Base-by-base conservation (phyloP, 2,113 vertebrate species). In the Coturnix japonica region DNA sequence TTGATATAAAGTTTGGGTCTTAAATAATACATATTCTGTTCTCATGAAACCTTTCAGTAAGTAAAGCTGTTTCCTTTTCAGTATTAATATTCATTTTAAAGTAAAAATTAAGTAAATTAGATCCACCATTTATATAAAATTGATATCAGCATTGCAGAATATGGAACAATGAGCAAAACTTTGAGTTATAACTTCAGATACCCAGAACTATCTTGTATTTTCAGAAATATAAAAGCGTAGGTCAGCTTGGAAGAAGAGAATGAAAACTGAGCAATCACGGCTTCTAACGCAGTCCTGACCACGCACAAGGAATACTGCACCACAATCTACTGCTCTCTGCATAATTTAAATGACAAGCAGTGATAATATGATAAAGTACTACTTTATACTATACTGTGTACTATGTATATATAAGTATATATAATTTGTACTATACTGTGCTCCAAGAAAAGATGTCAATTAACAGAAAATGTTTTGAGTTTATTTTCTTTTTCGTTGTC, bases 251-350 rank as follows among this genome's bases (percentile, higher is more conserved):
- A 57, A 60, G 14, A 78, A 30, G 43, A 11, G 28, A 61, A 15
- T 2, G n/a, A 69, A 16, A 84, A 31, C 2, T 22, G 53, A 11
- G 16, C 21, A 28, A 17, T 18, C 31, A 15, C 18, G 28, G 13
- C 21, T 73, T 73, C 11, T 61, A 41, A 31, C 0, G 19, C 6
- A 51, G 30, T 35, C 9, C 22, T 9, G 25, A 75, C 25, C 11
- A 77, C 59, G 7, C 0, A 0, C 37, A 11, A 65, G 16, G 26
- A 35, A 30, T 8, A 6, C 4, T 3, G 21, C 20, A 31, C 25
- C 44, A 28, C 23, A 53, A 26, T 11, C 21, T 20, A 1, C 43
- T 15, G 35, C 56, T 13, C 21, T 8, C 13, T 49, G 2, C 4
- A 13, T 2, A 37, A 22, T 6, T 6, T 3, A 28, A 23, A 25